A percentile compares a stretch with the other conserved stretches of the same genome.
Evolutionary conservation across 1,140 invertebrate species (phyloP).

Genomic region (Asbolus verrucosus): DNA sequence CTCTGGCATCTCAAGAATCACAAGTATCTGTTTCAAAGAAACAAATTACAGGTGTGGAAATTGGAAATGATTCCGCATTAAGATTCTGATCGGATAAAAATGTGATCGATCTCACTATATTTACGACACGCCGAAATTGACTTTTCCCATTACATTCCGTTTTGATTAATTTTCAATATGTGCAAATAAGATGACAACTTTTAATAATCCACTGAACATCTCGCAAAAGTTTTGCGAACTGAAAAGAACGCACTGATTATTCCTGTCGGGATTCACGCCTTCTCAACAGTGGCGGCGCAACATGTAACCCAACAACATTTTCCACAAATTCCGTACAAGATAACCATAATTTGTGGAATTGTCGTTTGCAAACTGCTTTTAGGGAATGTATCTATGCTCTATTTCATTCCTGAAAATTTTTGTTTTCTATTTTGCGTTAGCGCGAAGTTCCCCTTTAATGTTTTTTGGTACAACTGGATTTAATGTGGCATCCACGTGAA

Average conservation of each 20-base stretch:
- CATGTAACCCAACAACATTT: too few relatives aligned
- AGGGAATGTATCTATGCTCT: too few relatives aligned
- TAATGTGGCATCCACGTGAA: too few relatives aligned
- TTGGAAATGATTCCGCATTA: constrained; percentile 28
- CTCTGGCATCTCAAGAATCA: constrained; percentile 19
- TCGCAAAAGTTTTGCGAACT: not conserved
- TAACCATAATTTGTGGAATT: too few relatives aligned
- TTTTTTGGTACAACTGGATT: too few relatives aligned
- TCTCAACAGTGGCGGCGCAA: too few relatives aligned
- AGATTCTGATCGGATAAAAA: constrained; percentile 18
- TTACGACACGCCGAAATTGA: not conserved
- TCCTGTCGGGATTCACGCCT: not conserved
- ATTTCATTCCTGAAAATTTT: too few relatives aligned
- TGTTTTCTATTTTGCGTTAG: too few relatives aligned
- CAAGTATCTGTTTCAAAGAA: constrained; percentile 35
- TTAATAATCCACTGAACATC: not conserved
- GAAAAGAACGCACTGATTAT: not conserved
- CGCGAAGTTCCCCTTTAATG: too few relatives aligned
- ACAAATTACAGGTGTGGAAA: constrained; percentile 41
- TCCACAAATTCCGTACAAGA: too few relatives aligned
- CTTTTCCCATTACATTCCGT: too few relatives aligned
- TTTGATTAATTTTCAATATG: not conserved
- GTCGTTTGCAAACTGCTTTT: too few relatives aligned
- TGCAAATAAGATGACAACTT: constrained; percentile 19
- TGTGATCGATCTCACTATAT: constrained; percentile 1